phyloP scores from a whole-genome alignment of 2,888 invertebrate species.

The Horisme vitalbata region DNA sequence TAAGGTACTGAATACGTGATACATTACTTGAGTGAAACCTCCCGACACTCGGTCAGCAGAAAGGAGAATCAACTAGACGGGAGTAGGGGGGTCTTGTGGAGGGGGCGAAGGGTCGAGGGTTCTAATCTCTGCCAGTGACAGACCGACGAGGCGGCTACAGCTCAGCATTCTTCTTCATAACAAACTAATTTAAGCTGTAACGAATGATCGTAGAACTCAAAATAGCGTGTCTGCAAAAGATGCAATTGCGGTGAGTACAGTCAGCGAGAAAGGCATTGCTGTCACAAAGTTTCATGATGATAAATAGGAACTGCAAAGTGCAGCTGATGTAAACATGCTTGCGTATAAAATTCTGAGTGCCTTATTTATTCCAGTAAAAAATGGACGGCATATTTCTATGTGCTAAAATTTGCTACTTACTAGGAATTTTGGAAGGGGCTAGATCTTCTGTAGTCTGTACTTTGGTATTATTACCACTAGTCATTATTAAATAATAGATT shows the following conservation, averaged over 20 bases:
- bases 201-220: constrained; percentile 1
- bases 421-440: too few species aligned
- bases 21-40: not conserved
- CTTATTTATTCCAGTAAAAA: too few species aligned
- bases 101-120: constrained; percentile 13
- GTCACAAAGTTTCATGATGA: constrained; percentile 14
- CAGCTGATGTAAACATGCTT: too few species aligned
- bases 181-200: constrained; percentile 14
- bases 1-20: too few species aligned
- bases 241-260: constrained; percentile 15
- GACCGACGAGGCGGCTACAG: constrained; percentile 15
- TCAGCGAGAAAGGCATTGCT: constrained; percentile 10
- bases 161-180: not conserved
- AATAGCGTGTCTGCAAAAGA: constrained; percentile 2
- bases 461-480: too few species aligned
- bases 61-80: not conserved
- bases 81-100: constrained; percentile 11
- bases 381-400: too few species aligned
- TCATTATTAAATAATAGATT: too few species aligned
- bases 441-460: too few species aligned
- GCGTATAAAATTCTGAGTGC: too few species aligned
- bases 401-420: too few species aligned
- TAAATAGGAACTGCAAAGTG: constrained; percentile 13
- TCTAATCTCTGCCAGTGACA: constrained; percentile 29
- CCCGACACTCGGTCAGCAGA: constrained; percentile 4